A percentile compares a stretch with the other conserved stretches of the same genome.
phyloP scores from a whole-genome alignment of 2,113 vertebrate genomes.

The Trachemys scripta region DNA sequence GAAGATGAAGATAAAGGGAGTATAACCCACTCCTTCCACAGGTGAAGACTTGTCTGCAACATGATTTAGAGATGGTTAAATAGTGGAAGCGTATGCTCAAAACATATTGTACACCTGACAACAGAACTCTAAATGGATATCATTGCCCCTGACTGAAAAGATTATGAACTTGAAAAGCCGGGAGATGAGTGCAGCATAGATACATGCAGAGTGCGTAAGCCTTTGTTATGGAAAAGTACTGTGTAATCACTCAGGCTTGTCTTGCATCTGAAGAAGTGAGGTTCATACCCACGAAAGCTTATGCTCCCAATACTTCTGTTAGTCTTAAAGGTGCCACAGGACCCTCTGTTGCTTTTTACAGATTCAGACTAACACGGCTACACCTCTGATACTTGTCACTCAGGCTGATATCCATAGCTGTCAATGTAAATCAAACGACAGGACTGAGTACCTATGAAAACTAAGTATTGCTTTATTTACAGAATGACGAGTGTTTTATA shows the following conservation, averaged over 20 bases:
- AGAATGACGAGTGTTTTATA: not conserved
- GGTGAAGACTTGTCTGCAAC: not conserved
- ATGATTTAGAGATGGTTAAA: not conserved
- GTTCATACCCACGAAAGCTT: too few species aligned
- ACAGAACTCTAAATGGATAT: not conserved
- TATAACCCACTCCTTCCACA: not conserved
- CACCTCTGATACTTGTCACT: too few species aligned
- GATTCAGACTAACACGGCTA: too few species aligned
- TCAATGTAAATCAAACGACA: not conserved
- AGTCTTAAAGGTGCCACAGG: too few species aligned
- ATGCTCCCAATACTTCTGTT: too few species aligned
- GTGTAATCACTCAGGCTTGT: fast-evolving
- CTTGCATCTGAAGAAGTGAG: too few species aligned
- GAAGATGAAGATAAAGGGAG: not conserved
- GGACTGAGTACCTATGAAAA: not conserved
- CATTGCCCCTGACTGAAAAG: fast-evolving
- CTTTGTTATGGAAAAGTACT: not conserved
- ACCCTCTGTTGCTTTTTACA: too few species aligned
- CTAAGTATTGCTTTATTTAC: not conserved
- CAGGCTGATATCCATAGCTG: not conserved
- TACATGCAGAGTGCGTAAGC: not conserved
- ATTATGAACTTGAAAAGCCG: fast-evolving
- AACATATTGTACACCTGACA: not conserved
- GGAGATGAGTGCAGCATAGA: not conserved
- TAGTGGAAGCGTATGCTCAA: not conserved